Conservation (phyloP, 2,113 vertebrate species). For the Cervus canadensis region DNA sequence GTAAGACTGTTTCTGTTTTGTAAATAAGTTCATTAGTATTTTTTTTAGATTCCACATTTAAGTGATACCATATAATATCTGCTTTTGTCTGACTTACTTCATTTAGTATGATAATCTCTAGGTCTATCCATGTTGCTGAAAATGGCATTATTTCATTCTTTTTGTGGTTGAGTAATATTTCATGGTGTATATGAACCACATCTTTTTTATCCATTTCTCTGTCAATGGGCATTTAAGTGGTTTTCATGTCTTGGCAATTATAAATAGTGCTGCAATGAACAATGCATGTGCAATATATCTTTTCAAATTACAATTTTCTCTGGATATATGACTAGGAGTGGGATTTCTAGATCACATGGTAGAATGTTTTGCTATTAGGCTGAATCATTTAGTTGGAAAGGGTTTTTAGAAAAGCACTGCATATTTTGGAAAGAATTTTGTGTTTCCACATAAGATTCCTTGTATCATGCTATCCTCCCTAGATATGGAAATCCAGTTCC, state of each 20-base stretch:
- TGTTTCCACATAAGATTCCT: not conserved
- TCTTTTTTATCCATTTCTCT: not conserved
- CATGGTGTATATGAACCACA: not conserved
- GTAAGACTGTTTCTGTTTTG: not conserved
- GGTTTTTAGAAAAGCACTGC: not conserved
- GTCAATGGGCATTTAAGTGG: not conserved
- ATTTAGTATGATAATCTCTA: not conserved
- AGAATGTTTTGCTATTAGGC: not conserved
- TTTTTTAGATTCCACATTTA: not conserved
- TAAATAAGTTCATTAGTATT: not conserved
- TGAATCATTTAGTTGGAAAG: not conserved
- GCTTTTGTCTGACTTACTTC: not conserved
- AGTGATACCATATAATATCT: not conserved
- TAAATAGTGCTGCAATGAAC: not conserved
- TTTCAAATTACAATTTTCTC: not conserved
- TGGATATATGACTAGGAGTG: not conserved
- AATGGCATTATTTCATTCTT: not conserved
- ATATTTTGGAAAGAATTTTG: constrained; percentile 31
- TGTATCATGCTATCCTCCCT: constrained; percentile 3
- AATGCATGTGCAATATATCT: not conserved
- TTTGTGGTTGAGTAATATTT: not conserved
- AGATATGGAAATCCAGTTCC: constrained; percentile 40
- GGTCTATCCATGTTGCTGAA: not conserved
- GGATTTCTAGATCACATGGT: not conserved
- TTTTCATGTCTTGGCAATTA: not conserved